A percentile compares a stretch with the other conserved stretches of the same genome.
Evolutionary conservation across 2,113 vertebrate genomes (phyloP).

Genomic region (Pteropus alecto): DNA sequence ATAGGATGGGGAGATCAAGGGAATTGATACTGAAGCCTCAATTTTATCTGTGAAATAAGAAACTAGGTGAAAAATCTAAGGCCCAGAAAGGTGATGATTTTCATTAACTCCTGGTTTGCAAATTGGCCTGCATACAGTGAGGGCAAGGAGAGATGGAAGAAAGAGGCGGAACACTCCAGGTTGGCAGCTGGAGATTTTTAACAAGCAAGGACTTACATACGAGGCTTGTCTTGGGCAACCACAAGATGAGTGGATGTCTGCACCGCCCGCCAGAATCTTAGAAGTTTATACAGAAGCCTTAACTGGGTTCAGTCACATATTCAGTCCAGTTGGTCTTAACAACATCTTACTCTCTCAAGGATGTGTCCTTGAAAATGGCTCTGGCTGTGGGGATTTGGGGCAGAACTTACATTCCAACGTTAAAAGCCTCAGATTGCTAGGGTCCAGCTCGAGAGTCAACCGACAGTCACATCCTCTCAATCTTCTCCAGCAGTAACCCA

Average conservation of each 20-base stretch:
- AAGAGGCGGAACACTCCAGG: not conserved
- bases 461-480: not conserved
- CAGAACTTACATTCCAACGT: not conserved
- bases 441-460: not conserved
- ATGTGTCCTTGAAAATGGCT: not conserved
- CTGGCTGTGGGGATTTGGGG: not conserved
- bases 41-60: not conserved
- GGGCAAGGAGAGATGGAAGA: not conserved
- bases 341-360: not conserved
- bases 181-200: not conserved
- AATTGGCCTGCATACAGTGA: not conserved
- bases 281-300: not conserved
- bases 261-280: not conserved
- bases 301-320: not conserved
- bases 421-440: rapidly evolving
- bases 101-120: not conserved
- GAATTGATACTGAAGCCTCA: not conserved
- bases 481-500: not conserved
- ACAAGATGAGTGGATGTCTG: not conserved
- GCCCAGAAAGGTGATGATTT: not conserved
- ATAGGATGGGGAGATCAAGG: not conserved
- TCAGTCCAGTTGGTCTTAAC: not conserved
- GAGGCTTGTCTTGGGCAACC: not conserved
- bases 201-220: not conserved
- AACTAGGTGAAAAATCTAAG: not conserved